Evolutionary conservation across 1,140 invertebrate species (phyloP).

Genomic region (Drosophila tani): DNA sequence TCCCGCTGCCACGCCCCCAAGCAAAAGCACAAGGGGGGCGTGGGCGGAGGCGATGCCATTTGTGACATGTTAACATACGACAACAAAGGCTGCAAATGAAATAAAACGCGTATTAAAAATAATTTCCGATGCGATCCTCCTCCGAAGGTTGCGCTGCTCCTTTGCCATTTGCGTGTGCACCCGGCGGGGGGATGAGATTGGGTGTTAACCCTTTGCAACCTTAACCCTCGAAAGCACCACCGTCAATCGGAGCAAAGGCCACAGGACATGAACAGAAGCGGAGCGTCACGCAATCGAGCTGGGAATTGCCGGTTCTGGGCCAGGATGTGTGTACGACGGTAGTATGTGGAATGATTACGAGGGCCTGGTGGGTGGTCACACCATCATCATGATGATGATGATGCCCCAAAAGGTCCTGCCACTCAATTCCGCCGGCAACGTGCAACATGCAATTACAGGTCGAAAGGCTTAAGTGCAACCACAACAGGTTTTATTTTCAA

Average conservation of each 20-base stretch:
- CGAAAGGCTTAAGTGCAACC: constrained; percentile 4
- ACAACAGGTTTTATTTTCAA: not conserved
- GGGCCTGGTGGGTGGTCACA: constrained; percentile 12
- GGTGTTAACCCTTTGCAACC: constrained; percentile 38
- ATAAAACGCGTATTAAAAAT: constrained; percentile 45
- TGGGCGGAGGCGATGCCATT: constrained; percentile 3
- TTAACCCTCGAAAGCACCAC: constrained; percentile 13
- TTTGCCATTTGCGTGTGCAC: constrained; percentile 43
- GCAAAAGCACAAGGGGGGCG: not conserved
- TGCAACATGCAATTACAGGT: constrained; percentile 58
- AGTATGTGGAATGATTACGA: not conserved
- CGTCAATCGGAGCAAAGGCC: constrained; percentile 37
- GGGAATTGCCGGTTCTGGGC: constrained; percentile 1
- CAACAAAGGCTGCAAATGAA: constrained; percentile 28
- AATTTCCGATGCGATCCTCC: constrained; percentile 25
- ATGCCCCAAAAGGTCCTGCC: constrained; percentile 32
- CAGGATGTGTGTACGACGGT: not conserved
- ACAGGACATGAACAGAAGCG: constrained; percentile 18
- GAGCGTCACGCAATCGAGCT: constrained; percentile 39
- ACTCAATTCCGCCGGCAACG: constrained; percentile 30
- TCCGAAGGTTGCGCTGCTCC: constrained; percentile 3
- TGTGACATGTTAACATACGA: constrained; percentile 41
- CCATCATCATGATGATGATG: constrained; percentile 21
- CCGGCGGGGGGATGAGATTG: not conserved
- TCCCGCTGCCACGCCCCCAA: constrained; percentile 33